phyloP scores from a whole-genome alignment of 1,140 invertebrate genomes.

The Drosophila neocordata region DNA sequence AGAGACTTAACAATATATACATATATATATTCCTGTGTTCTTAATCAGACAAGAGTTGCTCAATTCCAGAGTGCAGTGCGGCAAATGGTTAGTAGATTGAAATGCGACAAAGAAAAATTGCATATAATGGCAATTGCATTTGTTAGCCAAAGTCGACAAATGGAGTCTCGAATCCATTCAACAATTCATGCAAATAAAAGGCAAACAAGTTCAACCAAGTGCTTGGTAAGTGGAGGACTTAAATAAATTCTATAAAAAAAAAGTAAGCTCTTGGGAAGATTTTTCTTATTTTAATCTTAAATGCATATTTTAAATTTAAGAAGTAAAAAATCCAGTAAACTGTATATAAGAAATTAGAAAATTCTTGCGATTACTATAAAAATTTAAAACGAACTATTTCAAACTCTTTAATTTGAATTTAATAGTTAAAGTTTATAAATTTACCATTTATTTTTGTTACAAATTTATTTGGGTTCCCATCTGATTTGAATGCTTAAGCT shows the following conservation, averaged over 20 bases:
- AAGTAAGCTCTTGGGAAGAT: no score
- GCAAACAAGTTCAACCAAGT: constrained; percentile 23
- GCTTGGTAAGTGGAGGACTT: background rate
- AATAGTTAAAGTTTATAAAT: no score
- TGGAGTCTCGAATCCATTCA: constrained; percentile 12
- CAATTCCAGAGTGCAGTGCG: constrained; percentile 2
- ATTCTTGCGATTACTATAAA: no score
- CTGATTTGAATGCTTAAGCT: background rate
- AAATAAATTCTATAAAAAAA: no score
- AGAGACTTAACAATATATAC: background rate
- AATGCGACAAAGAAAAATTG: constrained; percentile 29
- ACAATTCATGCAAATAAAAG: constrained; percentile 14
- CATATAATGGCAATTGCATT: constrained; percentile 41
- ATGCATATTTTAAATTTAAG: no score
- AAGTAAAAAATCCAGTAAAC: no score
- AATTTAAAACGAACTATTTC: no score
- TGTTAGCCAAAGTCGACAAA: constrained; percentile 17
- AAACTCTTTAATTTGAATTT: no score
- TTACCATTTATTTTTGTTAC: no score
- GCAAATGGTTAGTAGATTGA: background rate
- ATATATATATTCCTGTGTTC: background rate
- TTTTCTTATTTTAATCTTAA: no score
- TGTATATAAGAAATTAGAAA: no score
- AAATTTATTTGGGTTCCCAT: background rate
- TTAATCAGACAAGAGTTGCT: constrained; percentile 21